Base-by-base conservation (phyloP, 1,140 invertebrate genomes). In the Zaprionus kolodkinae region DNA sequence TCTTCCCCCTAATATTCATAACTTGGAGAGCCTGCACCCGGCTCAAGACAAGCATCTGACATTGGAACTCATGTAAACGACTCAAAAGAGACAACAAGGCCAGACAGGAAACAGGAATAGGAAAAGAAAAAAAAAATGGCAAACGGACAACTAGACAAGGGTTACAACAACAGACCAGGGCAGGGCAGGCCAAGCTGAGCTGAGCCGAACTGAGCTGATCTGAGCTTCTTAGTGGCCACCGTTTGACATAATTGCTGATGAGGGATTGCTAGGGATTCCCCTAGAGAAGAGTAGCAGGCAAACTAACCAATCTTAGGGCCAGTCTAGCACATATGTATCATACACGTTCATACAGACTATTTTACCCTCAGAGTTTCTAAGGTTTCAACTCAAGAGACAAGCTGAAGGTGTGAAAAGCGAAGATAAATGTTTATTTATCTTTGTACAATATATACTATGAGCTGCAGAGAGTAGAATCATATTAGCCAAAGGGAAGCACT, bases 211-310 rank as follows among this genome's bases (percentile, higher is more conserved):
- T 21, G 21, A 15, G 33, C 33, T 21, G 40, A 30, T 69, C 40
- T 25, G 43, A 73, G 76, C 79, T 79, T 82, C 84, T 82, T 79
- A 82, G 79, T 86, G 83, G 83, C 64, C 79, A 56, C 48, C 69
- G 72, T 87, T 87, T 88, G 83, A 87, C 83, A 87, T 88, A 87
- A 87, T 79, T 77, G 85, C 82, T 88, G 84, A 88, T 87, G 71
- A 87, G 84, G 84, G 84, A 88, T 78, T 79, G 72, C 67, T 36
- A 7, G 2, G 11, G 54, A 21, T 56, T 72, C 52, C 68, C 61
- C 43, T 25, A 54, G 38, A 61, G 70, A 78, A 82, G 17, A 60
- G 33, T 4, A 35, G 7, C 2, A 43, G 40, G 6, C 6, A 15
- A 43, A 9, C 33, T 35, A 35, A 35, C 6, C 33, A 6, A 7